A percentile compares a stretch with the other conserved stretches of the same genome.
These are phyloP conservation scores for Gallinago undulata DNA, from an alignment of 2,113 vertebrate genomes.

Conservation along the genomic window DNA sequence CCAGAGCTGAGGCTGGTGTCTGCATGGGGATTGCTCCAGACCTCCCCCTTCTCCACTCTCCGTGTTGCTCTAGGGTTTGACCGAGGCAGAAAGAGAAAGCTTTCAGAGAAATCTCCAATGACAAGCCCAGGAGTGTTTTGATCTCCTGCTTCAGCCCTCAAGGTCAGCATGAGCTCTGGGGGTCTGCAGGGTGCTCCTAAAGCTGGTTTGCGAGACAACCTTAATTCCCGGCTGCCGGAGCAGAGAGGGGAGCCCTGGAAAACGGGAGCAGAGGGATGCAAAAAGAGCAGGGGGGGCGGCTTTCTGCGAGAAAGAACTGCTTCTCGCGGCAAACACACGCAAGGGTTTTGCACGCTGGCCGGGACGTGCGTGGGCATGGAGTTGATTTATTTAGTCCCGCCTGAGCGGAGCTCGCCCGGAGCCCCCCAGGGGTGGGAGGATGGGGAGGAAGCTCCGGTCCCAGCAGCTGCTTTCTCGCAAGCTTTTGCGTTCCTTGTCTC, in stretches of 20 bases:
- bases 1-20: background rate
- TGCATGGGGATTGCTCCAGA: background rate
- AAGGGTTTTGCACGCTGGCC: accelerated
- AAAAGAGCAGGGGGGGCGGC: background rate
- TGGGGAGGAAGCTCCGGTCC: background rate
- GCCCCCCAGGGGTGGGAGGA: background rate
- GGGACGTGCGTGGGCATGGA: background rate
- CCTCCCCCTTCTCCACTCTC: accelerated
- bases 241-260: background rate
- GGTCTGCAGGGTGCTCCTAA: background rate
- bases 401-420: background rate
- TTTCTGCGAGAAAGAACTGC: background rate
- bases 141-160: background rate
- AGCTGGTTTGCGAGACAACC: background rate
- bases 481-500: background rate
- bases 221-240: accelerated
- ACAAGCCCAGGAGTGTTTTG: background rate
- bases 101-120: background rate
- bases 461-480: background rate
- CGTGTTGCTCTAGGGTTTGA: background rate
- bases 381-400: background rate
- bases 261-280: background rate
- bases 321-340: background rate
- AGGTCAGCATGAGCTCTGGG: background rate
- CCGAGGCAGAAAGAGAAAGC: background rate